Conservation (phyloP, 2,113 vertebrate species). For the Lepus timidus region DNA sequence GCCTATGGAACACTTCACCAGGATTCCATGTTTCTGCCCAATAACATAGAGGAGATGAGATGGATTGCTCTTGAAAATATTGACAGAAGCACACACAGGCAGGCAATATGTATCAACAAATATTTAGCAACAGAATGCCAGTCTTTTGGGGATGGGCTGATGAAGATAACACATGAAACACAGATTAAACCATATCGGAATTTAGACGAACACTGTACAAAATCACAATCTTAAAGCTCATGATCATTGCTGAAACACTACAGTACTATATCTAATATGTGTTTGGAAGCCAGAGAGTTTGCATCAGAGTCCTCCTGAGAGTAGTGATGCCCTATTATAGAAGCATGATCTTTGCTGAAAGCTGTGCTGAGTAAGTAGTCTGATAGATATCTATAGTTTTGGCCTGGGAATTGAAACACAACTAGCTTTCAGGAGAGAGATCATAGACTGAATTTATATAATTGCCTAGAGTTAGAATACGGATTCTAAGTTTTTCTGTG, state of each 20-base stretch:
- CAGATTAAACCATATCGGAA: neutral
- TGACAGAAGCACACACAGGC: neutral
- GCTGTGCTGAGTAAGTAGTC: neutral
- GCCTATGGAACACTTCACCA: neutral
- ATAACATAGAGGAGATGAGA: neutral
- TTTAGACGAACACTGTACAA: neutral
- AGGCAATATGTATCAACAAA: neutral
- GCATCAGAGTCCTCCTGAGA: neutral
- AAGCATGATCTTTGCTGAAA: neutral
- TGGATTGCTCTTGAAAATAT: neutral
- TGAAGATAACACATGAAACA: neutral
- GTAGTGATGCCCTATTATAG: neutral
- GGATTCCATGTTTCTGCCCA: neutral
- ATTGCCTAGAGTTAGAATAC: neutral
- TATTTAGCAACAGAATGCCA: neutral
- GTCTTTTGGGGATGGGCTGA: neutral
- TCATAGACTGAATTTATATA: neutral
- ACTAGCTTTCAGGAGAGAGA: neutral
- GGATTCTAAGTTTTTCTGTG: neutral
- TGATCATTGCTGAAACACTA: neutral
- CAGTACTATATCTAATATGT: neutral
- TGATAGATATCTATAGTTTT: neutral
- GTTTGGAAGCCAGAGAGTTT: neutral
- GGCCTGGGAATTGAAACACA: neutral
- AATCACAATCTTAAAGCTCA: neutral